Base-by-base conservation (phyloP, 2,888 invertebrate species). In the Emesis russula region DNA sequence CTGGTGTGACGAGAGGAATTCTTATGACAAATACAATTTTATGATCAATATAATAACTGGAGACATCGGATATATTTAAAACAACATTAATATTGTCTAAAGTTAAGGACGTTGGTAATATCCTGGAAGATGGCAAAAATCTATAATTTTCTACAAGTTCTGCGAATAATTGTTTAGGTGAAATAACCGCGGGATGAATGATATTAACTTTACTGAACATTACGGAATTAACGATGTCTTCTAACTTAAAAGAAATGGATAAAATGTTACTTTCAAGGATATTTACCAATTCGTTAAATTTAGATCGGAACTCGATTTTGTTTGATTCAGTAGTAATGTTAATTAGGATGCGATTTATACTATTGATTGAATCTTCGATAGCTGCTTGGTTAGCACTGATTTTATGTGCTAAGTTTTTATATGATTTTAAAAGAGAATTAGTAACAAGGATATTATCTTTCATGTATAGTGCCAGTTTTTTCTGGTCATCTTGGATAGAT, bases 241-340 rank as follows among this genome's bases (percentile, higher is more conserved):
- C 70, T 70, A 70, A 70, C 4, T 36, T 36, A 25, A 70, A 70
- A 11, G 31, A 36, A 70, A 70, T 70, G 9, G 70, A 33, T 70
- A 70, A 70, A 44, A 44, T 44, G 13, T 44, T 44, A 44, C 44
- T 70, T 25, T 25, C 70, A 31, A 31, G 33, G 70, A 70, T 11
- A 25, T 70, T 31, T n/a, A 33, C 33, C n/a, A 18, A 33, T 70
- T 70, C 13, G 44, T 44, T 44, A 44, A 44, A 13, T 44, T 44
- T 44, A 44, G 44, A 44, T 44, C 44, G 44, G 44, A 44, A 44
- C 9, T 44, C 44, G 6, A 13, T 44, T 44, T 44, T 44, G 2
- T 44, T 44, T 9, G 6, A 44, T 1, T 44, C 13, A 13, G 13
- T 44, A 44, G 6, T 44, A 44, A 44, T 44, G 25, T 25, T 25